Base-by-base conservation (phyloP, 1,140 invertebrate genomes). In the Pantala flavescens region DNA sequence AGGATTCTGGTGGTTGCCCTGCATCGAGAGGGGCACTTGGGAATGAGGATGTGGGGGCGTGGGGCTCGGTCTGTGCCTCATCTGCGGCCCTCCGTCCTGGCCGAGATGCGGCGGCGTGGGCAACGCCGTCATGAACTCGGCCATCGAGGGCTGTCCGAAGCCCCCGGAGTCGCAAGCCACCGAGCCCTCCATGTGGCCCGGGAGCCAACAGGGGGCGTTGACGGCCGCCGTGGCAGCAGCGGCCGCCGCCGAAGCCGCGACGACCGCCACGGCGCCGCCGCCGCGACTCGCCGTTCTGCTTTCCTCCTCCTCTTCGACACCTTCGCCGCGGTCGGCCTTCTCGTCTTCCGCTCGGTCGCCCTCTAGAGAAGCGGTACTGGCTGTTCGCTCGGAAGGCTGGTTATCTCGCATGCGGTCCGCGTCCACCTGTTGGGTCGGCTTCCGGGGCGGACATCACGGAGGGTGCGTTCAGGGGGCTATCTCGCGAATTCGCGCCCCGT, bases 101-200 rank as follows among this genome's bases (percentile, higher is more conserved):
- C 75, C 86, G 70, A 93, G 83, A 77, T 93, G 91, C 12, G 91
- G 91, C 77, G 93, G 83, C 12, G 49, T 63, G 71, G 81, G 80
- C 75, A 81, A 76, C 19, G 89, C 88, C 42, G 90, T 91, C 90
- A 94, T 93, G 83, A 96, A 95, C 82, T 96, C 94, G 16, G 94
- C 93, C 92, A 96, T 96, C 71, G 92, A 94, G 0, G 93, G 93
- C 81, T 95, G 93, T 80, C 91, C 94, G 85, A 95, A 96, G 75
- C 93, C 93, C 63, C 91, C 92, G 80, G 95, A 93, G 76, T 77
- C 79, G 77, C 76, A 80, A 79, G 76, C 79, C 79, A 73, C 78
- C 77, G 82, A 80, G 78, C 77, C 78, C 78, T 79, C 80, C 81
- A 79, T 63, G 79, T 80, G 78, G 78, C n/a, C 80, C 80, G 49